Evolutionary conservation across 2,113 vertebrate genomes (phyloP), one percentile per base, ranked within the genome.

Genomic region (Lophura nycthemera): DNA sequence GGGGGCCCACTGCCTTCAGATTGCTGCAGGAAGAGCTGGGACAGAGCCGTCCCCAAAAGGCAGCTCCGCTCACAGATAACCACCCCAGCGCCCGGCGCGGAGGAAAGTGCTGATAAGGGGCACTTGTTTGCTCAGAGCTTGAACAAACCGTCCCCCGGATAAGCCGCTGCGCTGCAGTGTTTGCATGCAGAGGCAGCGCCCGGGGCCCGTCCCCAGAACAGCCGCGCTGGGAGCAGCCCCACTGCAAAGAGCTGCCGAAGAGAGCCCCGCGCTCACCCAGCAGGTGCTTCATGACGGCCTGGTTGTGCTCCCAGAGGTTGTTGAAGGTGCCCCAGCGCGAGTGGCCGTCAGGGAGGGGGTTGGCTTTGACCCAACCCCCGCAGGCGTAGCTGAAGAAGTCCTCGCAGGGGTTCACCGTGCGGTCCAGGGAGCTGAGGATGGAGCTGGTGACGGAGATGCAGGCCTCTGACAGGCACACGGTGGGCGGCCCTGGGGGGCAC

Each of bases 321-420:
- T 98, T 99, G 98, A 99, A 99, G 74, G 99, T 98, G 30, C 98
- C 99, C 99, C 99, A 99, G 95, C 99, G 98, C 0, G 99, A 99
- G 88, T 99, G 99, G 19, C 99, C 99, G 0, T 99, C 99, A 0
- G 99, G 99, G 21, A 99, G 98, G 0, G 99, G 99, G 95, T 99
- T 99, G 93, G 97, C 98, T 91, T 98, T 99, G 95, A 99, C 97
- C 99, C 99, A 99, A 29, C 99, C 99, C 1, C 99, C 99, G 0
- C 99, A 99, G 61, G 99, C 98, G 0, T 99, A 99, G 96, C 97
- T 95, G 94, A 99, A 99, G 95, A 99, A 99, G 93, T 99, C 99
- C 29, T 99, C 97, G 5, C 99, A 99, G 79, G 99, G 99, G 91
- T 99, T 98, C 43, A 99, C 98, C 0, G 98, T 86, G 19, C 95